Conservation (phyloP, 2,113 vertebrate genomes). For the Erythrocebus patas region DNA sequence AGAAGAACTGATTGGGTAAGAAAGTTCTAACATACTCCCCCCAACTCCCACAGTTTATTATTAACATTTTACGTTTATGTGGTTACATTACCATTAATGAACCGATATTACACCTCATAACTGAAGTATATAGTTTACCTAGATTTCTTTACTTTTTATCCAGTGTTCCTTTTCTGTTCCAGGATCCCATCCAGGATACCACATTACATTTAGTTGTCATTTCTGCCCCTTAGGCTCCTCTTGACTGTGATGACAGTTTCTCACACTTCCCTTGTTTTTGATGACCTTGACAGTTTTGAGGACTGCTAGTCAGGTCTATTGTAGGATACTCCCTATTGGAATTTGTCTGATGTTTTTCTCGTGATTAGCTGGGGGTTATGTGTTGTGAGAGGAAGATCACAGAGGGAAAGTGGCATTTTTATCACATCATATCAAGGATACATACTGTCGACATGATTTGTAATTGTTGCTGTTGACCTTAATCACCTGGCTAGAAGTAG, state of each 20-base stretch:
- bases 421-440: not conserved
- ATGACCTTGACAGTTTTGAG: not conserved
- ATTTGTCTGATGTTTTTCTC: not conserved
- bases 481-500: not conserved
- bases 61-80: not conserved
- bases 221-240: not conserved
- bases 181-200: not conserved
- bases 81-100: not conserved
- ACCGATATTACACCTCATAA: not conserved
- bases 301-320: not conserved
- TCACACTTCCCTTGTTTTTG: not conserved
- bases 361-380: not conserved
- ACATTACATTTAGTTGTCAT: not conserved
- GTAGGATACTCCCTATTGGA: not conserved
- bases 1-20: not conserved
- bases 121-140: not conserved
- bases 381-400: not conserved
- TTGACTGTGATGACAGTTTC: not conserved
- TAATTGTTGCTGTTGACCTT: not conserved
- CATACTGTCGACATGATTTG: fast-evolving
- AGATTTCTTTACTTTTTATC: not conserved
- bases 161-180: not conserved
- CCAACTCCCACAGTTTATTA: not conserved
- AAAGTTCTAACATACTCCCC: not conserved
- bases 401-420: not conserved